Percentiles rank a stretch among this genome's conserved stretches.
phyloP scores from a whole-genome alignment of 2,797 vertebrate species.

The Darevskia mixta region DNA sequence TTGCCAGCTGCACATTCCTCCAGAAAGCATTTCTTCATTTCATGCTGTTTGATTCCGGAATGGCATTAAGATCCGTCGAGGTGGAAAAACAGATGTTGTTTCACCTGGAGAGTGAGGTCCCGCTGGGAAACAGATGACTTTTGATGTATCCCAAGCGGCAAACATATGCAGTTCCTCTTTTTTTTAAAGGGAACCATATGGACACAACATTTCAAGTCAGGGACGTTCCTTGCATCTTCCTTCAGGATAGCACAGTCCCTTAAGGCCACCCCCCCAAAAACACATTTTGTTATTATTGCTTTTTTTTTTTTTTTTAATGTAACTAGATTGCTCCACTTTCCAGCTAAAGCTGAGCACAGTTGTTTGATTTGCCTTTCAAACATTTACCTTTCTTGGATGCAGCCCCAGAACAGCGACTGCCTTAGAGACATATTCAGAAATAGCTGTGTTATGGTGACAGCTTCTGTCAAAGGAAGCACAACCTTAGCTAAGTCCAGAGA shows the following conservation, averaged over 20 bases:
- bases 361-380: conserved; percentile 25
- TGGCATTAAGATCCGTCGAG: conserved; percentile 21
- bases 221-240: background rate
- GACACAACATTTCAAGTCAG: background rate
- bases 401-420: background rate
- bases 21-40: background rate
- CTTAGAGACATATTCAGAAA: background rate
- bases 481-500: background rate
- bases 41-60: conserved; percentile 32
- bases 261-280: background rate
- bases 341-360: background rate
- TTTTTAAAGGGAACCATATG: background rate
- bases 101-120: conserved; percentile 37
- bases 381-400: background rate
- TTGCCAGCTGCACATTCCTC: background rate
- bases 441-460: background rate
- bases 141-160: conserved; percentile 7
- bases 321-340: conserved; percentile 46
- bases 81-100: conserved; percentile 27
- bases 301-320: background rate
- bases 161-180: background rate
- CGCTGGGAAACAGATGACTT: background rate
- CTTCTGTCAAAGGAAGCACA: background rate
- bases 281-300: background rate
- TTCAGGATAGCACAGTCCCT: background rate